Evolutionary conservation across 2,113 vertebrate species (phyloP), one percentile per base, ranked within the genome.

Genomic region (Rhipidura dahli): DNA sequence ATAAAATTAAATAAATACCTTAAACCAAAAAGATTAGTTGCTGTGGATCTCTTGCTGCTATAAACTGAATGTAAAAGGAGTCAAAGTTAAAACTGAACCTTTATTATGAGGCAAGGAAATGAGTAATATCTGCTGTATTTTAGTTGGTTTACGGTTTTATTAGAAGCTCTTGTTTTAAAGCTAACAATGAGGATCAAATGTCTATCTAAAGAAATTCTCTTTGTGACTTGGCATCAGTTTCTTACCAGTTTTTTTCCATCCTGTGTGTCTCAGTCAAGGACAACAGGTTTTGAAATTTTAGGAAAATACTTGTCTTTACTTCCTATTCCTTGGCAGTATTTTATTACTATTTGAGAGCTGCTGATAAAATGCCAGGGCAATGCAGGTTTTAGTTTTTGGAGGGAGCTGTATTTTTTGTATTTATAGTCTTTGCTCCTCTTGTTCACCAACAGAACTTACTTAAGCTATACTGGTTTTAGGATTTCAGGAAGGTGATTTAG

Each of bases 271-370:
- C 63, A 50, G 27, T 87, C 66, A 94, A 83, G 50, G 81, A 83
- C 33, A 94, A 51, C 63, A 87, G 33, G 57, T 90, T 97, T 96
- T 96, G 79, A 95, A 97, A 96, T 71, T 85, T 87, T 73, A 95
- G 61, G 50, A 71, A 84, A 92, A 49, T 76, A 47, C 57, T 91
- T 88, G 20, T 81, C 40, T 70, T 88, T 68, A 78, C 28, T 90
- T 94, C 33, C 39, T 69, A 6, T 87, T 94, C 27, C 33, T 80
- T 80, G 64, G 22, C 45, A 42, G 33, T 76, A 40, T 75, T 88
- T 79, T 80, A 68, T 64, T 71, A 51, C 31, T 81, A 4, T 86
- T 83, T 73, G 59, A 94, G 42, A 91, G 18, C 40, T 87, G 22
- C 30, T 76, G 65, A 40, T 94, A 81, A 65, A 88, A 75, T 75